Evolutionary conservation across 2,888 invertebrate species (phyloP), one percentile per base, ranked within the genome.

Genomic region (Rosalia funebris): DNA sequence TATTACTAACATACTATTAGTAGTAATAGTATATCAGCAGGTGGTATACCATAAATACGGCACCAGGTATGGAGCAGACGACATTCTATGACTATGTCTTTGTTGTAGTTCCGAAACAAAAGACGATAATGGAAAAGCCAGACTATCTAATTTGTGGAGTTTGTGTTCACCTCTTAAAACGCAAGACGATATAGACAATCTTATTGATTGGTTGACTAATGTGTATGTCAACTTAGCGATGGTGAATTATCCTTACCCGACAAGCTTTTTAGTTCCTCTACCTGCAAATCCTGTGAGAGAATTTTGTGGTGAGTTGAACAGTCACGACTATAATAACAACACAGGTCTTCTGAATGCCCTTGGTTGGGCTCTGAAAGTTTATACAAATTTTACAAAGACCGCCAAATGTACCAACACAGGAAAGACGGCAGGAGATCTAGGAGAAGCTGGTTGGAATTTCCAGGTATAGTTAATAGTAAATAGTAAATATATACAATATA

Each of bases 191-290:
- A 75, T 89, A 0, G 72, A 80, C 0, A 71, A 69, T 0, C 82
- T 96, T 10, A 84, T 91, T 65, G 85, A 87, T 36, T 96, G 91
- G 86, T 80, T 97, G 1, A 76, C 82, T 25, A 87, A 89, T 62
- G 86, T 92, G 67, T 94, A 92, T 78, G 86, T 86, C 5, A 90
- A 91, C 72, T 80, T 97, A 65, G 96, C 96, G 0, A 98, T 98
- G 97, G 91, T 91, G 11, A 92, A 99, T 83, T 99, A 98, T 81
- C 98, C 98, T 0, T 98, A 96, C 78, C 83, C 90, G 0, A 88
- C 91, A 0, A 87, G 88, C 73, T 98, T 98, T 79, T 82, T 98
- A 47, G 85, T 87, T 45, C 89, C 90, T 0, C 77, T 98, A 16
- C 97, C 98, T 0, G 93, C 89, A 0, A 86, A 93, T 81, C 98